phyloP scores from a whole-genome alignment of 2,113 vertebrate genomes.

The Erinaceus europaeus region DNA sequence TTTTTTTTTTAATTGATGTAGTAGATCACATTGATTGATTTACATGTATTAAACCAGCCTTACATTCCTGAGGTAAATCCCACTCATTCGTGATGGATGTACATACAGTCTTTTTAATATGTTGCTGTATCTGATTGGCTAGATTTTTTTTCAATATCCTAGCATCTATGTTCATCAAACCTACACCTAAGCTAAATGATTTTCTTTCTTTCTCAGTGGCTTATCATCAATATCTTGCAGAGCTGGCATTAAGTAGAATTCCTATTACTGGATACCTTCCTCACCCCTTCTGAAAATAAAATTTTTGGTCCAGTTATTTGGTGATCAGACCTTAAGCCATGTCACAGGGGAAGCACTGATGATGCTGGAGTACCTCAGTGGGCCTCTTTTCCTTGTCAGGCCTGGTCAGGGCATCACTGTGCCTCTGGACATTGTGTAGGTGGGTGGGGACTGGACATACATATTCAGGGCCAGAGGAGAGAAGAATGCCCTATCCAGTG shows the following conservation, averaged over 20 bases:
- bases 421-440: rapidly evolving
- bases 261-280: not conserved
- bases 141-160: too few relatives aligned
- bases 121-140: too few relatives aligned
- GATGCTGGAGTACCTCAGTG: not conserved
- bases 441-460: not conserved
- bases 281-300: not conserved
- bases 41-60: too few relatives aligned
- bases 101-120: too few relatives aligned
- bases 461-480: too few relatives aligned
- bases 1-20: too few relatives aligned
- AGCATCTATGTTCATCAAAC: too few relatives aligned
- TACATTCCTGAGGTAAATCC: too few relatives aligned
- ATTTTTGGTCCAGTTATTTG: not conserved
- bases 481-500: not conserved
- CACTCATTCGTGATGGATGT: too few relatives aligned
- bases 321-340: not conserved
- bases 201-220: not conserved
- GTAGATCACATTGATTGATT: too few relatives aligned
- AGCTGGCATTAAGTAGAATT: not conserved
- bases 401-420: not conserved
- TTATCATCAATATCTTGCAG: not conserved
- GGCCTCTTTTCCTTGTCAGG: not conserved
- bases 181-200: not conserved
- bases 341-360: not conserved